Conservation (phyloP, 2,113 vertebrate genomes). For the Galemys pyrenaicus region DNA sequence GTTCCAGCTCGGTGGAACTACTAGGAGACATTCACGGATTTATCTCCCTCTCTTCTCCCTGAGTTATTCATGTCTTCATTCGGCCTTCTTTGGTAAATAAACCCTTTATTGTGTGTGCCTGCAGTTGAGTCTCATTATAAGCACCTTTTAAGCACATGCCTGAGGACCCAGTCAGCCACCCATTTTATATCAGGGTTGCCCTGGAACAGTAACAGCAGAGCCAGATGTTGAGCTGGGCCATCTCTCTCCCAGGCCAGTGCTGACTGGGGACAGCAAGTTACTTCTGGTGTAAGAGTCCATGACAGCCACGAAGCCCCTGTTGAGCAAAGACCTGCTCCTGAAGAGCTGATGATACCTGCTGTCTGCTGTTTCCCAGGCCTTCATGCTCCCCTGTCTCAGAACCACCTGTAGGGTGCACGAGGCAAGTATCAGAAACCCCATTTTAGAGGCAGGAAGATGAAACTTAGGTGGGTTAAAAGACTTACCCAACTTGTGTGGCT, state of each 20-base stretch:
- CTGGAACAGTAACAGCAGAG: no score
- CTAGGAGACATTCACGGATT: no score
- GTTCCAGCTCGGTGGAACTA: no score
- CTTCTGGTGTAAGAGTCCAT: neutral
- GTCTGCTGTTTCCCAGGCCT: fast-evolving
- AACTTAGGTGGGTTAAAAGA: neutral
- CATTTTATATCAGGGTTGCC: no score
- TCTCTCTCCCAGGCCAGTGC: neutral
- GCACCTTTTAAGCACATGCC: no score
- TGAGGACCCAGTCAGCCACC: no score
- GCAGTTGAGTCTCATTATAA: no score
- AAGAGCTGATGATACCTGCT: neutral
- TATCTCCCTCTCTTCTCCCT: no score
- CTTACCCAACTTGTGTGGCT: neutral
- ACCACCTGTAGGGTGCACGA: fast-evolving
- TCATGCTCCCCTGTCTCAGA: neutral
- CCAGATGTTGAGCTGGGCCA: neutral
- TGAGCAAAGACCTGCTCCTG: neutral
- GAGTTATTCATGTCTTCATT: no score
- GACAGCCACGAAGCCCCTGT: neutral
- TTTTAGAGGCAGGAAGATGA: neutral
- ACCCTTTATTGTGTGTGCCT: no score
- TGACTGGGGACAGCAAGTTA: neutral
- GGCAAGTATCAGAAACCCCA: neutral
- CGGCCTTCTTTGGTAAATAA: no score